A percentile compares a stretch with the other conserved stretches of the same genome.
These are phyloP conservation scores for Cancer borealis DNA, from an alignment of 2,888 invertebrate genomes.

Conservation along the genomic window DNA sequence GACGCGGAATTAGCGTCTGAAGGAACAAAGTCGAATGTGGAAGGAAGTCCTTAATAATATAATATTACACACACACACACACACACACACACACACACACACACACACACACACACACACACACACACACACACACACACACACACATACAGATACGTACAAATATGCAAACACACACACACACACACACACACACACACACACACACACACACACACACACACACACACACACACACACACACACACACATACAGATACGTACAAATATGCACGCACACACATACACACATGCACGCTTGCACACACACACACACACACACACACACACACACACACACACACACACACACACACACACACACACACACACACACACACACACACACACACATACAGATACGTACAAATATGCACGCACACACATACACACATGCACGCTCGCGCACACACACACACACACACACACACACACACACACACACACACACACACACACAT, in stretches of 20 bases:
- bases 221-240: background rate
- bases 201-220: background rate
- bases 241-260: background rate
- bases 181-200: background rate
- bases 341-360: background rate
- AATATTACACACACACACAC: background rate
- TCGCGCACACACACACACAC: background rate
- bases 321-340: background rate
- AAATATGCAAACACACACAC: background rate
- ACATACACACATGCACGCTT: background rate
- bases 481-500: constrained; percentile 12
- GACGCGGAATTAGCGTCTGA: background rate
- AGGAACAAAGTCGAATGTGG: background rate
- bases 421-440: no score
- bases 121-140: constrained; percentile 4
- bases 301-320: background rate
- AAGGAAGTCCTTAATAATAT: background rate
- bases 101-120: constrained; percentile 11
- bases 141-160: background rate
- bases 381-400: background rate
- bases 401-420: no score
- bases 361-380: background rate
- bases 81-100: background rate
- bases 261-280: background rate
- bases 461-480: background rate